Evolutionary conservation across 2,797 vertebrate species (phyloP), one percentile per base, ranked within the genome.

Genomic region (Holocentrus rufus): DNA sequence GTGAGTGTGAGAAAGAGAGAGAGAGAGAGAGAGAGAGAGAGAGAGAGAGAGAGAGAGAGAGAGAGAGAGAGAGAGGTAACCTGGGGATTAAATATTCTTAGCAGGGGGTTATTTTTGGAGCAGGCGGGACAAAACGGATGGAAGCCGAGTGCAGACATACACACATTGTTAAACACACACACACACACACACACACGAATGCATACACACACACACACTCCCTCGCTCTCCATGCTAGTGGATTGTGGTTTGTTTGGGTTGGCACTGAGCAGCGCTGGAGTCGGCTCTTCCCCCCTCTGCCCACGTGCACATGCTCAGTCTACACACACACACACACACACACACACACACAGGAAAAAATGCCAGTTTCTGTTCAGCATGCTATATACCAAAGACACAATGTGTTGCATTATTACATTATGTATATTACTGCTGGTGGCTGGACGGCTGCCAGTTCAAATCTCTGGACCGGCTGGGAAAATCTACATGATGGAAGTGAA

Each of bases 211-310:
- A 22, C 17, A 49, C 47, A 56, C 67, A 69, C 54, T 39, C 63
- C 54, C 65, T 50, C 31, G 25, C 80, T 77, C 79, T 54, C 67
- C 73, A 56, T 85, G 90, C 88, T 87, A 91, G 85, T 52, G 82
- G 76, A 77, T 55, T 92, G 90, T 64, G 90, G 93, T 93, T 93
- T 93, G 88, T 93, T 93, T 93, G 87, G 85, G 78, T 93, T 93
- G 93, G 91, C 89, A 54, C 55, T 44, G 66, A 34, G 56, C 49
- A 42, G 77, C 62, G 57, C 57, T 67, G 69, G 84, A 82, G 77
- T 78, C 61, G 13, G 76, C 81, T 81, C 74, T 79, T 83, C 83
- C 84, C 77, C 82, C 82, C 84, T 75, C 81, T 78, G 80, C 83
- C 83, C 84, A 69, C 77, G 44, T 66, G 68, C 84, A 83, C 53